These are phyloP conservation scores for Phacellophora camtschatica DNA, from an alignment of 30 jellyfish, hydroid and myxozoan genomes.

Conservation along the genomic window DNA sequence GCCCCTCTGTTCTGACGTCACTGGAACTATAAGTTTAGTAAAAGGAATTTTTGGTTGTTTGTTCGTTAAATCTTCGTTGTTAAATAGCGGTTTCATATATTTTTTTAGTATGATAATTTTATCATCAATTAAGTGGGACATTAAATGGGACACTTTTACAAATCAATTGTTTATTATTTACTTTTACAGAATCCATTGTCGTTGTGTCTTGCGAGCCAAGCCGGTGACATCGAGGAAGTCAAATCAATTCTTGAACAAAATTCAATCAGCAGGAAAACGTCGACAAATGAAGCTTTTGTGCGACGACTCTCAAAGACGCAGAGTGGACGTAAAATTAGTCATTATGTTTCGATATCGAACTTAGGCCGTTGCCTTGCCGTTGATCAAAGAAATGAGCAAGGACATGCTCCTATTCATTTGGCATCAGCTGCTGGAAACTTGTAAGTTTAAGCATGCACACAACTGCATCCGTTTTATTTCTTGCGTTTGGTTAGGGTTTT, in stretches of 20 bases:
- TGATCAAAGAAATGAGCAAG: constrained; percentile 84
- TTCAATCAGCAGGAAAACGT: constrained; percentile 31
- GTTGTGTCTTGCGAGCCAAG: constrained; percentile 80
- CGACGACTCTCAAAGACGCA: constrained; percentile 8
- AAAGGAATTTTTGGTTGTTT: too few species aligned
- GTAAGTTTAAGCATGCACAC: constrained; percentile 37
- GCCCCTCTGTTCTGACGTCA: too few species aligned
- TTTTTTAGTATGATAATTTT: too few species aligned
- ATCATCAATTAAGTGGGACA: too few species aligned
- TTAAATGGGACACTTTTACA: too few species aligned
- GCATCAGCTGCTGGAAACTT: constrained; percentile 89
- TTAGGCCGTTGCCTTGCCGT: constrained; percentile 75
- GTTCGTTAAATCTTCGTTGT: too few species aligned
- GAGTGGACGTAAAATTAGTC: constrained; percentile 71
- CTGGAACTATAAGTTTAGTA: too few species aligned
- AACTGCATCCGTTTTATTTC: too few species aligned
- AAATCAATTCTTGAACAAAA: constrained; percentile 41
- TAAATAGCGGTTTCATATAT: too few species aligned
- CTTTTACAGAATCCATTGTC: constrained; percentile 57
- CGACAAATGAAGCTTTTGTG: constrained; percentile 1
- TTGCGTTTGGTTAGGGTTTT: neutral
- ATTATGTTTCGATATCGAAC: constrained; percentile 25
- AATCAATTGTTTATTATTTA: neutral
- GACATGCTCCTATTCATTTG: constrained; percentile 76
- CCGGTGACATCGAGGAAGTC: constrained; percentile 77